Conservation (phyloP, 2,113 vertebrate species). For the Eupsittula cactorum region DNA sequence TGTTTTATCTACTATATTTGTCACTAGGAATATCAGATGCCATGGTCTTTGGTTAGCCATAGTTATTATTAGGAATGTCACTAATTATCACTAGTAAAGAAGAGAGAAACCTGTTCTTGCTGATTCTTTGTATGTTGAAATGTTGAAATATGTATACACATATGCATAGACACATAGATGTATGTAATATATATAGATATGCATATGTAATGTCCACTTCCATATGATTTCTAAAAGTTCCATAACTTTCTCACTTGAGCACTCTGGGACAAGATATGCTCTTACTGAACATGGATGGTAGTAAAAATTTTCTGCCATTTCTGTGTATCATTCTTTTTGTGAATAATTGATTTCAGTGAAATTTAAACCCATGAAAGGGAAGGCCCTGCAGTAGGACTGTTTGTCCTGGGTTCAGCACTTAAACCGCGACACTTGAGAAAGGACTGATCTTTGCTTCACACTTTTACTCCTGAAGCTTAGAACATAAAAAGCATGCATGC, state of each 20-base stretch:
- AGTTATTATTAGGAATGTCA: background rate
- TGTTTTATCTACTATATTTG: background rate
- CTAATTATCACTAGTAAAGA: background rate
- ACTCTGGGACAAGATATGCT: background rate
- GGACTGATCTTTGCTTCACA: background rate
- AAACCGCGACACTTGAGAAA: background rate
- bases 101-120: background rate
- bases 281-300: background rate
- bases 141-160: background rate
- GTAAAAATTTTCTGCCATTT: background rate
- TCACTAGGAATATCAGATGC: background rate
- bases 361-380: background rate
- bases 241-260: background rate
- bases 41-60: background rate
- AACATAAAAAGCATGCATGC: background rate
- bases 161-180: rapidly evolving
- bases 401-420: background rate
- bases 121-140: background rate
- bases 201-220: background rate
- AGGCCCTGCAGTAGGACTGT: background rate
- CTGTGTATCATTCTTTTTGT: background rate
- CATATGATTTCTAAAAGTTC: background rate
- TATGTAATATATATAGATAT: background rate
- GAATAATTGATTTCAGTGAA: background rate
- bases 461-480: background rate